Base-by-base conservation (phyloP, 1,140 invertebrate genomes). In the Pseudomyrmex gracilis region DNA sequence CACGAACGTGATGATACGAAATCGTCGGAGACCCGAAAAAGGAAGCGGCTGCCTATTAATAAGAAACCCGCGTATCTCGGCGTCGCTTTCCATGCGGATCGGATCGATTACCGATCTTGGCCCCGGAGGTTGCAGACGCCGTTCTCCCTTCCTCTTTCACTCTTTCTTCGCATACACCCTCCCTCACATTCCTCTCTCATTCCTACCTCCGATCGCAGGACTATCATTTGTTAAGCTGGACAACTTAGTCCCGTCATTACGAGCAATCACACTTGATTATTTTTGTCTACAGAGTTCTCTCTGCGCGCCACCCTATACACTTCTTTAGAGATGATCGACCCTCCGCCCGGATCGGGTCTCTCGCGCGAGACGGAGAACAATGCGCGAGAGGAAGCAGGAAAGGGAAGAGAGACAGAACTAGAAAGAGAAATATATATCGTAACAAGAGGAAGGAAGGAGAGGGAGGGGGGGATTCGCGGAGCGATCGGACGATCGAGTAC, bases 241-340 rank as follows among this genome's bases (percentile, higher is more conserved):
- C 92, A 94, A 91, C 92, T 93, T 92, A 91, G 92, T 88, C 91
- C 93, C 92, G 87, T 93, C 92, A 94, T 94, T 93, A 94, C 92
- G 91, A 93, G 92, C 93, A 93, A 94, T 93, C 93, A 93, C 92
- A 93, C 90, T 93, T 94, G 93, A 94, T 94, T 94, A 94, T 94
- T 94, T 93, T 94, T 93, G 93, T 94, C 93, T 93, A 93, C 93
- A 94, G 90, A 92, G 73, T 86, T 34, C 34, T 34, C 34, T 34
- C 34, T 84, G 80, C 78, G 82, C 66, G 51, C 83, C 83, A 60
- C 13, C 58, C 70, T 82, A 85, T 87, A 77, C 73, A 68, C 71
- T 58, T 76, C 74, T 73, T 55, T 74, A 84, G 51, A 84, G 77
- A 87, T 87, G 82, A 88, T 87, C 87, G 83, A 73, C n/a, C 64